Conservation (phyloP, 2,888 invertebrate species). For the Yponomeuta evonymella region DNA sequence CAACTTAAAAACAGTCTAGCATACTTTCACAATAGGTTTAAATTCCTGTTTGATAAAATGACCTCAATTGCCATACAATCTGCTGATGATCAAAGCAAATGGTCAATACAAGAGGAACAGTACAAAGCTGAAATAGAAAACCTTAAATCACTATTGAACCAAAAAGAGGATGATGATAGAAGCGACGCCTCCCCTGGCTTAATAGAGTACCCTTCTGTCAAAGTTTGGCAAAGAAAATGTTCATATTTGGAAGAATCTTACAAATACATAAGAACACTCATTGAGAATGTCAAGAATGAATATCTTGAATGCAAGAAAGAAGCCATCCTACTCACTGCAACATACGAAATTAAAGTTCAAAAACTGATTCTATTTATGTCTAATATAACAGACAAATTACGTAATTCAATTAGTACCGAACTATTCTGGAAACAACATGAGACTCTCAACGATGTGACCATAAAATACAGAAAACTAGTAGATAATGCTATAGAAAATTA, state of each 20-base stretch:
- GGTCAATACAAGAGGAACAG: slow-evolving; percentile 61
- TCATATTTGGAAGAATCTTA: slow-evolving; percentile 60
- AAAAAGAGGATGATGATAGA: slow-evolving; percentile 46
- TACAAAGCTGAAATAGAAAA: slow-evolving; percentile 64
- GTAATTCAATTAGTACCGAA: slow-evolving; percentile 61
- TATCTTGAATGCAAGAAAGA: slow-evolving; percentile 63
- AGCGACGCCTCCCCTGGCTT: slow-evolving; percentile 60
- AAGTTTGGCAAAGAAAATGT: slow-evolving; percentile 57
- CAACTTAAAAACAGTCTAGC: slow-evolving; percentile 50
- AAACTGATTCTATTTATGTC: slow-evolving; percentile 47
- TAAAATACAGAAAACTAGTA: slow-evolving; percentile 70
- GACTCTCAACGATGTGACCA: slow-evolving; percentile 61
- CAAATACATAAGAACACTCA: slow-evolving; percentile 60
- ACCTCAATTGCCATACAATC: slow-evolving; percentile 57
- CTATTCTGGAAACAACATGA: slow-evolving; percentile 72
- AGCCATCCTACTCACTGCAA: slow-evolving; percentile 51
- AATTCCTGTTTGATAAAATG: slow-evolving; percentile 61
- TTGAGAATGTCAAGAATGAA: slow-evolving; percentile 72
- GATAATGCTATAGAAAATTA: slow-evolving; percentile 37
- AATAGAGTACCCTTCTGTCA: slow-evolving; percentile 34
- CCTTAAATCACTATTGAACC: slow-evolving; percentile 42
- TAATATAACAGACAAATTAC: slow-evolving; percentile 64
- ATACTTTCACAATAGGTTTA: slow-evolving; percentile 64
- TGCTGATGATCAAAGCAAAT: slow-evolving; percentile 57
- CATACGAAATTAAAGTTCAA: slow-evolving; percentile 63